phyloP scores from a whole-genome alignment of 2,797 vertebrate genomes.

The Thunnus albacares region DNA sequence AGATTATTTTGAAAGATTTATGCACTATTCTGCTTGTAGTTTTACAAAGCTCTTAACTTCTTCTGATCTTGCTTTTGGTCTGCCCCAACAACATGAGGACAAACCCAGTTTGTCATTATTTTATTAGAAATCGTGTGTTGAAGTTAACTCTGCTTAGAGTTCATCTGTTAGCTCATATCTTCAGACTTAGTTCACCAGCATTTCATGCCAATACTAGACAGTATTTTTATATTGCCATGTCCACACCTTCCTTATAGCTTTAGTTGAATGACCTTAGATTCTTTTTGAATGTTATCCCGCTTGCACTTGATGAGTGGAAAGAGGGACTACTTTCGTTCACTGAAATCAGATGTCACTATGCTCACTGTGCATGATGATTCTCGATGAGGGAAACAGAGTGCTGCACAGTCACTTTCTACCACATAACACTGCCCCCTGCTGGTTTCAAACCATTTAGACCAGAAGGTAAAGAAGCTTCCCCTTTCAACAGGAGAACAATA shows the following conservation, averaged over 20 bases:
- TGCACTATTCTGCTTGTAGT: background rate
- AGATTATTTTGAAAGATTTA: conserved; percentile 9
- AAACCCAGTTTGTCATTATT: background rate
- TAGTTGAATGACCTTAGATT: background rate
- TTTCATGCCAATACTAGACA: conserved; percentile 30
- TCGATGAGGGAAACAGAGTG: conserved; percentile 37
- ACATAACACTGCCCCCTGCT: conserved; percentile 81
- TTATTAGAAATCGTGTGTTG: background rate
- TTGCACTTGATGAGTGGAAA: conserved; percentile 16
- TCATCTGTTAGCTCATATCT: background rate
- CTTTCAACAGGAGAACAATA: background rate
- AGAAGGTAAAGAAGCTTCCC: conserved; percentile 26
- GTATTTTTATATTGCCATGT: conserved; percentile 33
- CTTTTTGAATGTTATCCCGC: conserved; percentile 30
- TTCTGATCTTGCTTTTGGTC: background rate
- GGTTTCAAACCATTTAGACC: conserved; percentile 48
- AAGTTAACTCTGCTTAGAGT: background rate
- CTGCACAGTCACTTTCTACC: conserved; percentile 67
- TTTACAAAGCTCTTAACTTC: background rate
- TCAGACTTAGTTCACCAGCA: conserved; percentile 45
- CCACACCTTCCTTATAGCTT: conserved; percentile 5
- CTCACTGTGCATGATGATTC: conserved; percentile 28
- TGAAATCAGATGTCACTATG: conserved; percentile 18
- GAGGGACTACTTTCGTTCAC: conserved; percentile 25
- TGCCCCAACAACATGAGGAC: background rate